Percentiles rank a stretch among this genome's conserved stretches.
Evolutionary conservation across 2,888 invertebrate genomes (phyloP).

Genomic region (Acronicta psi): DNA sequence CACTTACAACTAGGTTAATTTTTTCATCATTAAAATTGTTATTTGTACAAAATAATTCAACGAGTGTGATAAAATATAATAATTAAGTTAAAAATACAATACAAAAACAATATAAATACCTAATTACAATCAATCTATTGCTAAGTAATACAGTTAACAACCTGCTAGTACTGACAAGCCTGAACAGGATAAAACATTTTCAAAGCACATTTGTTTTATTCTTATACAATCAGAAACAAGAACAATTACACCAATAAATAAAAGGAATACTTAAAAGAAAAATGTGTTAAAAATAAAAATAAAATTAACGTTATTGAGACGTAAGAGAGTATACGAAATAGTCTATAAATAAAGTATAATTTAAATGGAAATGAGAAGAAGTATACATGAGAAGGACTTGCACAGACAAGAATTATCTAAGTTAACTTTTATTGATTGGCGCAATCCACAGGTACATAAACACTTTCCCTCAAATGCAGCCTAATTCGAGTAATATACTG

Average conservation of each 20-base stretch:
- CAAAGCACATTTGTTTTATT: conserved; percentile 61
- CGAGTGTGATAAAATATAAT: conserved; percentile 86
- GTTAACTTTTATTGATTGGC: conserved; percentile 74
- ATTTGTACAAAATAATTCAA: conserved; percentile 89
- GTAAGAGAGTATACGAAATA: conserved; percentile 33
- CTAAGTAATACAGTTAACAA: conserved; percentile 72
- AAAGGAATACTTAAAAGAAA: conserved; percentile 53
- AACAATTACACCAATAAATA: conserved; percentile 79
- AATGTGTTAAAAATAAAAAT: conserved; percentile 25
- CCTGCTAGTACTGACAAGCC: conserved; percentile 65
- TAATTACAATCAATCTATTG: conserved; percentile 68
- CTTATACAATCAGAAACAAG: conserved; percentile 67
- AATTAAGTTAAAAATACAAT: conserved; percentile 82
- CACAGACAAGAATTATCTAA: conserved; percentile 34
- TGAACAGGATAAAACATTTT: conserved; percentile 68
- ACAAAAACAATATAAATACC: conserved; percentile 82
- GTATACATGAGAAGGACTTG: conserved; percentile 19
- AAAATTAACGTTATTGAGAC: conserved; percentile 38
- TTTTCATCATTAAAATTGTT: conserved; percentile 82
- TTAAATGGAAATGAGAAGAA: conserved; percentile 37
- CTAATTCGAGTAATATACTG: conserved; percentile 64
- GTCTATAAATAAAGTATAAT: conserved; percentile 41
- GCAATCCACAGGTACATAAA: conserved; percentile 84
- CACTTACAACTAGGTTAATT: conserved; percentile 82
- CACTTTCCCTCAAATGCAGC: conserved; percentile 74